A percentile compares a stretch with the other conserved stretches of the same genome.
These are phyloP conservation scores for Lepisosteus osseus DNA, from an alignment of 2,113 vertebrate genomes.

Conservation along the genomic window DNA sequence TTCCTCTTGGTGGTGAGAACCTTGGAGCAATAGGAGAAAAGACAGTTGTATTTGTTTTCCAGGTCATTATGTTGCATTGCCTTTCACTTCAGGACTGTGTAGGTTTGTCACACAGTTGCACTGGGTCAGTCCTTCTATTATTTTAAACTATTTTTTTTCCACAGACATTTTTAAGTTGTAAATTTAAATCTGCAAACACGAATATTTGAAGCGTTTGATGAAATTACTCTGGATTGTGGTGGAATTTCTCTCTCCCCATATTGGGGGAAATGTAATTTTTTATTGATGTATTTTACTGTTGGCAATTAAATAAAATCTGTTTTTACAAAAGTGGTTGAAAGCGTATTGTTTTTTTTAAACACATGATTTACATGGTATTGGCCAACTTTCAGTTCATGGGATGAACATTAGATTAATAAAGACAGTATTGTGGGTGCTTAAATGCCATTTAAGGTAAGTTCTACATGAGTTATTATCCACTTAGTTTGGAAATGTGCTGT, in stretches of 20 bases:
- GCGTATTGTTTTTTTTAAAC: too few species aligned
- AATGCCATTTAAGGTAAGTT: too few species aligned
- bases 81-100: too few species aligned
- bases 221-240: slow-evolving; percentile 49
- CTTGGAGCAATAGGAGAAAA: not conserved
- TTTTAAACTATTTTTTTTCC: slow-evolving; percentile 28
- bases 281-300: slow-evolving; percentile 47
- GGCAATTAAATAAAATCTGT: slow-evolving; percentile 67
- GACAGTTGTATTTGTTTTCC: not conserved
- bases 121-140: slow-evolving; percentile 42
- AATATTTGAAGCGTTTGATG: slow-evolving; percentile 51
- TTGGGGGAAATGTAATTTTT: slow-evolving; percentile 61
- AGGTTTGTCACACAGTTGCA: slow-evolving; percentile 47
- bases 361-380: too few species aligned
- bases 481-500: too few species aligned
- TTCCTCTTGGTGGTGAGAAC: too few species aligned
- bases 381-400: too few species aligned
- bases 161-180: slow-evolving; percentile 59
- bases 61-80: slow-evolving; percentile 31
- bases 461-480: too few species aligned
- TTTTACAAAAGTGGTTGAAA: slow-evolving; percentile 37
- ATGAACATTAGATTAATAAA: too few species aligned
- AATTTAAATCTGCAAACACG: slow-evolving; percentile 60
- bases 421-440: too few species aligned
- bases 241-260: slow-evolving; percentile 69